Evolutionary conservation across 2,113 vertebrate species (phyloP).

Genomic region (Ctenomys sociabilis): DNA sequence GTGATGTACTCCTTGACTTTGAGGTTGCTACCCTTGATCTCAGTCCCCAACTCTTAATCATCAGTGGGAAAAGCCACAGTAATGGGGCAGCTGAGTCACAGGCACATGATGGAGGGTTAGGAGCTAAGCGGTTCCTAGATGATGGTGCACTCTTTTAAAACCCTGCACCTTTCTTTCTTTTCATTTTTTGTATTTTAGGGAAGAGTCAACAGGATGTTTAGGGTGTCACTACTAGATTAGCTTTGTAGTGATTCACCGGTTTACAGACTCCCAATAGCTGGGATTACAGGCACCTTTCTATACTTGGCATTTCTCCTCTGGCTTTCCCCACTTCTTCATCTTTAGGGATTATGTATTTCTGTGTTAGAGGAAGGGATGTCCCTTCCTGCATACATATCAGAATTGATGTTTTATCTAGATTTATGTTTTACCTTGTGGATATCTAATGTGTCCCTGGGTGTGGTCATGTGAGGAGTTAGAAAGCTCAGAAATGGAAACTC

Average conservation of each 20-base stretch:
- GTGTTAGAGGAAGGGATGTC: slow-evolving; percentile 2
- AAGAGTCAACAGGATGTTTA: too few relatives aligned
- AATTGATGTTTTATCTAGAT: not conserved
- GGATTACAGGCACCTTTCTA: not conserved
- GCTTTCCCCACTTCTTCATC: not conserved
- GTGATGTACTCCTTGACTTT: not conserved
- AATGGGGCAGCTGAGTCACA: slow-evolving; percentile 66
- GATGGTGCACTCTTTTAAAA: not conserved
- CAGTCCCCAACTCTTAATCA: slow-evolving; percentile 45
- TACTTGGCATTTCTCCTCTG: not conserved
- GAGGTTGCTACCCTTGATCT: slow-evolving; percentile 5
- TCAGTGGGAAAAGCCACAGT: slow-evolving; percentile 2
- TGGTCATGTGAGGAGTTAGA: slow-evolving; percentile 59
- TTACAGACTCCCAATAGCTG: too few relatives aligned
- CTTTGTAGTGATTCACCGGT: too few relatives aligned
- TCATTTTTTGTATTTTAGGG: too few relatives aligned
- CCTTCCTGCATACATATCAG: not conserved
- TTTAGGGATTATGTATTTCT: not conserved
- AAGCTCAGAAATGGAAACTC: slow-evolving; percentile 78
- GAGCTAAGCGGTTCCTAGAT: not conserved
- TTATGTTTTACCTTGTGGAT: not conserved
- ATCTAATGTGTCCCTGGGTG: slow-evolving; percentile 54
- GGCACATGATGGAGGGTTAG: not conserved
- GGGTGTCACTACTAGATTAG: too few relatives aligned
- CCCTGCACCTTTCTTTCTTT: not conserved